Evolutionary conservation across 2,797 vertebrate species (phyloP).

Genomic region (Nothura maculosa): DNA sequence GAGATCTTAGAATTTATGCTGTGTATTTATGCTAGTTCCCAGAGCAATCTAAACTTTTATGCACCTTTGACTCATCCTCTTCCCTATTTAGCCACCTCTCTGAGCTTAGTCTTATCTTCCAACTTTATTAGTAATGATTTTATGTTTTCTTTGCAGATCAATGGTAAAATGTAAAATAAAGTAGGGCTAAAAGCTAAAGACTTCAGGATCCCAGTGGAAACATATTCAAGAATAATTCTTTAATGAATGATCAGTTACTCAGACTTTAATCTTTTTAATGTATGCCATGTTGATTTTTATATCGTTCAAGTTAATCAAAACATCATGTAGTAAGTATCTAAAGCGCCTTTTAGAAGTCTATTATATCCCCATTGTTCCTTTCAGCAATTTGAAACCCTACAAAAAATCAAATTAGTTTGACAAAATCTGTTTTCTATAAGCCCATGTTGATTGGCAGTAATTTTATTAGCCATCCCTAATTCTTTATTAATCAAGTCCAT

Average conservation of each 20-base stretch:
- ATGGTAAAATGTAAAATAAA: not conserved
- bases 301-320: constrained; percentile 28
- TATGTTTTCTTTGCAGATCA: not conserved
- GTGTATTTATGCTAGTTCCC: not conserved
- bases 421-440: constrained; percentile 33
- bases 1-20: not conserved
- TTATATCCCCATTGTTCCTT: constrained; percentile 48
- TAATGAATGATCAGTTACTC: constrained; percentile 3
- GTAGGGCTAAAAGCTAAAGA: not conserved
- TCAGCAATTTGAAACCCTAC: constrained; percentile 36
- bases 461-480: constrained; percentile 59
- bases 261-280: constrained; percentile 26
- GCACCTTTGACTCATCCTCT: not conserved
- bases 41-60: not conserved
- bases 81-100: not conserved
- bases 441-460: constrained; percentile 21
- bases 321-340: not conserved
- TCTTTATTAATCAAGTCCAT: constrained; percentile 62
- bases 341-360: constrained; percentile 38
- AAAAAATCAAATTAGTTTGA: constrained; percentile 60
- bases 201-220: constrained; percentile 9
- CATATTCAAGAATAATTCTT: not conserved
- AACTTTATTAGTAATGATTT: not conserved
- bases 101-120: not conserved
- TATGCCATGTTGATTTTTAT: constrained; percentile 40